Base-by-base conservation (phyloP, 2,888 invertebrate species). In the Saturnia japonica region DNA sequence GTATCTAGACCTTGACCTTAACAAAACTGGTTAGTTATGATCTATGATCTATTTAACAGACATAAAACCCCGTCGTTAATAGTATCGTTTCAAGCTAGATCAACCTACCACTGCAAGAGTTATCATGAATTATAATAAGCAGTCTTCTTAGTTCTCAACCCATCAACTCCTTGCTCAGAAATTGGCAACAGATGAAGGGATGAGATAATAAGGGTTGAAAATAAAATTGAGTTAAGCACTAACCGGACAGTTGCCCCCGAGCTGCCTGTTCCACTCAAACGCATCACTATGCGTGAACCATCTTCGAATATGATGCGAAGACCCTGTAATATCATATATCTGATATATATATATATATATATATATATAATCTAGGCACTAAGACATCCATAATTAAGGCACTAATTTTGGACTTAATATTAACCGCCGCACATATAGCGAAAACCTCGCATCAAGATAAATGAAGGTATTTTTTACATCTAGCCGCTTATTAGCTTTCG, bases 251-350 rank as follows among this genome's bases (percentile, higher is more conserved):
- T 99, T 40, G 99, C 99, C 0, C 99, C 99, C 57, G 97, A 97
- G 86, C 99, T 99, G 75, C 99, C 99, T 0, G 99, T 99, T 28
- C 99, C 99, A 84, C 99, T 99, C 73, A 99, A 95, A 64, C 99
- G 96, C 91, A 97, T 96, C 73, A 99, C 97, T 77, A 99, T 95
- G 67, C 99, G 96, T 0, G 99, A 99, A 1, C 99, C 99, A 87
- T 99, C 99, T 78, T 96, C 96, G 88, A 99, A 99, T 67, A 99
- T 95, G 68, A 99, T 96, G 76, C 99, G 95, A 34, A 99, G 95
- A 70, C 99, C 99, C 97, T 99, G 90, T 0, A 83, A 82, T 78
- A 72, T 60, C 72, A 42, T 34, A 19, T 42, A 22, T 40, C 2
- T 25, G 3, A 42, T 45, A 16, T n/a, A n/a, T 8, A n/a, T 51